These are phyloP conservation scores for Agonopterix heracliana DNA, from an alignment of 2,888 invertebrate genomes.

Conservation along the genomic window DNA sequence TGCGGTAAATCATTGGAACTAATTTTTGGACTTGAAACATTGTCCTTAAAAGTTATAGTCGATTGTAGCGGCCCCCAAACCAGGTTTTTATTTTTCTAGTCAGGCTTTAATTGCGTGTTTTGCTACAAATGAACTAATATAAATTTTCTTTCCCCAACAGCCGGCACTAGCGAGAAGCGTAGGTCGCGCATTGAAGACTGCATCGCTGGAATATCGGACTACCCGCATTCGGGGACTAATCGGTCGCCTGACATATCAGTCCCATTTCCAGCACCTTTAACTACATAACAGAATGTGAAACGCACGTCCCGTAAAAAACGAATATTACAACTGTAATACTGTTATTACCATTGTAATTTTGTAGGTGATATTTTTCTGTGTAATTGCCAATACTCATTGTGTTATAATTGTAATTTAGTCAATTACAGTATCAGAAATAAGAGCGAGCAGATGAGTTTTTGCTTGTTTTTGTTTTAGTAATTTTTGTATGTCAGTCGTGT, in stretches of 20 bases:
- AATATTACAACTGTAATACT: conserved; percentile 27
- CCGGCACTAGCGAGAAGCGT: conserved; percentile 65
- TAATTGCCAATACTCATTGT: not conserved
- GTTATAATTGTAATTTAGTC: conserved; percentile 8
- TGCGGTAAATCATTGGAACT: too few species aligned
- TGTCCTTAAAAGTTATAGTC: too few species aligned
- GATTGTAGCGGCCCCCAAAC: too few species aligned
- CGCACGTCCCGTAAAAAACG: conserved; percentile 16
- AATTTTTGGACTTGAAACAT: too few species aligned
- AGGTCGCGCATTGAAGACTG: conserved; percentile 52
- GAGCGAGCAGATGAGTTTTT: conserved; percentile 44
- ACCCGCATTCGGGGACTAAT: conserved; percentile 1
- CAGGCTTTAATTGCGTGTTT: too few species aligned
- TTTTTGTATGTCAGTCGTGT: conserved; percentile 1
- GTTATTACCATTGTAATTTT: conserved; percentile 1
- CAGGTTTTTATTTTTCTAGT: too few species aligned
- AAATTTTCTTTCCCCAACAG: conserved; percentile 36
- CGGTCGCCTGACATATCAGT: conserved; percentile 6
- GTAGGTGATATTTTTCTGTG: conserved; percentile 3
- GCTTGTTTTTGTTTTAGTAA: conserved; percentile 42
- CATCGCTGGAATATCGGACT: conserved; percentile 29
- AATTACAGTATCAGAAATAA: conserved; percentile 28
- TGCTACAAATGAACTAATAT: not conserved
- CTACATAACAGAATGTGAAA: conserved; percentile 35
- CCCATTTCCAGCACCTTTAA: conserved; percentile 21